Base-by-base conservation (phyloP, 2,113 vertebrate genomes). In the Gasterosteus aculeatus region DNA sequence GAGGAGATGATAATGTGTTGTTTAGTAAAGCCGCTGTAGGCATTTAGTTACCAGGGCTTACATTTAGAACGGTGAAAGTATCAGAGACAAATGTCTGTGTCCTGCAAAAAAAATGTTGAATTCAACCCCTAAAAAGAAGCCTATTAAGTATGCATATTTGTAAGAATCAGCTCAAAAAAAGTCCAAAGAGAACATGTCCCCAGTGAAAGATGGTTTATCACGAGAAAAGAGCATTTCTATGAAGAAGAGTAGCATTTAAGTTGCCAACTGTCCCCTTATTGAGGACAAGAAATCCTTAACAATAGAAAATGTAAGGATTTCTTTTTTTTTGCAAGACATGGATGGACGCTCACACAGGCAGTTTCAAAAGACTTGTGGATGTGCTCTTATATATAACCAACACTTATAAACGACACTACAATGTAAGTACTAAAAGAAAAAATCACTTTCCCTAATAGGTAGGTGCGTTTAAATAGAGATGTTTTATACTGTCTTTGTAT, bases 401-500 rank as follows among this genome's bases (percentile, higher is more conserved):
- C 80, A 60, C 72, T 78, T 85, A 82, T 81, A 70, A 75, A 83
- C 66, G 63, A 60, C 81, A 80, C 64, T 68, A 47, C 69, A 80
- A 62, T 80, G 73, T 88, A 80, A 80, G 75, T 78, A 91, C 71
- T 81, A 68, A 84, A 72, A 47, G 1, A 49, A 84, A 73, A 26
- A 38, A 33, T 33, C 44, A 78, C 78, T 81, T 90, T 75, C 81
- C 70, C 46, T 60, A 71, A 63, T 60, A 78, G 71, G 69, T 70
- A 75, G 68, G 81, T 29, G 72, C 69, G 65, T 75, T 74, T 64
- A 74, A 77, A 76, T 59, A 33, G 83, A 82, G 56, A 75, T 80
- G 67, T 92, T 90, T 91, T 90, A 73, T 90, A 89, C 86, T 83
- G 75, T 86, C 86, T 88, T 88, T 89, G 35, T 88, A 88, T 78